Evolutionary conservation across 2,797 vertebrate species (phyloP).

Genomic region (Crossoptilon crossoptilon): DNA sequence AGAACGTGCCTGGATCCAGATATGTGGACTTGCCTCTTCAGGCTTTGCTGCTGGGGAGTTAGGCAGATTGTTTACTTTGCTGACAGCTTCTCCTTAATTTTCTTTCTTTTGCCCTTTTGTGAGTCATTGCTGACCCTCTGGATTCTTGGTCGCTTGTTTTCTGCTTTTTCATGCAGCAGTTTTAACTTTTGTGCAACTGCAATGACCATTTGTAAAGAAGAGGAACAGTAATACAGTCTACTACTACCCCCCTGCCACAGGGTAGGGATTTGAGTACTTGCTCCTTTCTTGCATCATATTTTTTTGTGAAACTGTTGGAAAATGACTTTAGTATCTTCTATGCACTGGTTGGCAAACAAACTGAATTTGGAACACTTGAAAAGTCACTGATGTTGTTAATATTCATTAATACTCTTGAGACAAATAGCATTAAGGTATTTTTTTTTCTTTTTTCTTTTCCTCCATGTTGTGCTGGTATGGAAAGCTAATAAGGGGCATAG

Average conservation of each 20-base stretch:
- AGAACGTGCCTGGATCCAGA: not conserved
- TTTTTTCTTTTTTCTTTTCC: not conserved
- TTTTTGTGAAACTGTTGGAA: not conserved
- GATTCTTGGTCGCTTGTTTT: slow-evolving; percentile 35
- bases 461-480: accelerated
- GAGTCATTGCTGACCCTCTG: slow-evolving; percentile 59
- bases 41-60: slow-evolving; percentile 27
- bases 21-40: not conserved
- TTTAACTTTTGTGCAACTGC: not conserved
- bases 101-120: slow-evolving; percentile 59
- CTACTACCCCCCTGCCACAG: not conserved
- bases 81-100: not conserved
- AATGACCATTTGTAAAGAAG: not conserved
- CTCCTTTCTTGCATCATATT: not conserved
- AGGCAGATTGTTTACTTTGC: slow-evolving; percentile 12
- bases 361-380: not conserved
- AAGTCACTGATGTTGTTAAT: not conserved
- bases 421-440: not conserved
- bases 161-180: not conserved
- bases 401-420: not conserved
- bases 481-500: not conserved
- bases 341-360: not conserved
- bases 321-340: not conserved
- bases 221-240: not conserved
- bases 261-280: not conserved